These are phyloP conservation scores for Rhynchophorus ferrugineus DNA, from an alignment of 1,140 invertebrate genomes.

Conservation along the genomic window DNA sequence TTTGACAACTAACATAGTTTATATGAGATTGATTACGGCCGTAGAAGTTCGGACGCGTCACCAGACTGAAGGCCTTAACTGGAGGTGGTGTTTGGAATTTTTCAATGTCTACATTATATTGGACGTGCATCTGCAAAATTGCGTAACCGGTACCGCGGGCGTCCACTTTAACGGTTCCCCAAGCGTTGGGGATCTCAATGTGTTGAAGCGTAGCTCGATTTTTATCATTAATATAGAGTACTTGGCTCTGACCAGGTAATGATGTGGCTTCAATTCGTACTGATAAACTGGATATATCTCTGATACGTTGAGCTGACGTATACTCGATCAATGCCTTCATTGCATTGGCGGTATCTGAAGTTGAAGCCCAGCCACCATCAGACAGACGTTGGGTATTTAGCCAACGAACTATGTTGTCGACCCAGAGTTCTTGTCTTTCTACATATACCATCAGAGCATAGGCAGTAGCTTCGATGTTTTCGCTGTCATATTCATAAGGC, in stretches of 20 bases:
- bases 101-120: constrained; percentile 88
- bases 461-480: constrained; percentile 87
- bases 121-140: constrained; percentile 86
- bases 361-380: constrained; percentile 92
- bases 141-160: constrained; percentile 87
- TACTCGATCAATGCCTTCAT: constrained; percentile 86
- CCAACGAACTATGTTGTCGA: constrained; percentile 85
- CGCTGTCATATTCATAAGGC: constrained; percentile 80
- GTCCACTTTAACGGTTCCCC: constrained; percentile 84
- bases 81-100: constrained; percentile 81
- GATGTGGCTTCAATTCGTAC: constrained; percentile 80
- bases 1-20: constrained; percentile 71
- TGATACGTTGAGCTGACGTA: constrained; percentile 72
- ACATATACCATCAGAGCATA: constrained; percentile 88
- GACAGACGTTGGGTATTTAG: constrained; percentile 82
- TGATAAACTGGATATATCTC: constrained; percentile 78
- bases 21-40: constrained; percentile 93
- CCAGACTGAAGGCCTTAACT: constrained; percentile 64
- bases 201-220: constrained; percentile 69
- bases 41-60: constrained; percentile 64
- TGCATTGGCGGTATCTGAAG: constrained; percentile 81
- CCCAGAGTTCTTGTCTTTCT: constrained; percentile 67
- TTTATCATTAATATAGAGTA: constrained; percentile 62
- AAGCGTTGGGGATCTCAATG: constrained; percentile 81
- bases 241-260: constrained; percentile 49